Evolutionary conservation across 2,113 vertebrate genomes (phyloP).

Genomic region (Rutilus rutilus): DNA sequence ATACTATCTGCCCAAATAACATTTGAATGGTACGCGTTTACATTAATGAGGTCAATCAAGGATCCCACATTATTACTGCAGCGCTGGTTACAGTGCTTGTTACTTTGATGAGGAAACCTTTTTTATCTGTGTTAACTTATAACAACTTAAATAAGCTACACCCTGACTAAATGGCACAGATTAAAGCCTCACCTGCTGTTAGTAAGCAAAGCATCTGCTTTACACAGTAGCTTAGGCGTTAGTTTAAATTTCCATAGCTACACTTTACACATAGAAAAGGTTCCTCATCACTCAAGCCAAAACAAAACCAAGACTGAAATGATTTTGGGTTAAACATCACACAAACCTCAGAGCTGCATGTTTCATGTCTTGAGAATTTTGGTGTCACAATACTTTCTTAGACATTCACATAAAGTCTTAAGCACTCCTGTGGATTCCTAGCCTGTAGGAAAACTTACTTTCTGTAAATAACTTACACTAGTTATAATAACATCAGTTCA

Average conservation of each 20-base stretch:
- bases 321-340: background rate
- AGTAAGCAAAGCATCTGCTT: background rate
- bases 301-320: background rate
- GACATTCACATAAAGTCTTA: background rate
- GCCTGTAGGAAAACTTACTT: background rate
- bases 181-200: background rate
- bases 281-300: slow-evolving; percentile 12
- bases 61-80: background rate
- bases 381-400: background rate
- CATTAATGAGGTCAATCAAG: background rate
- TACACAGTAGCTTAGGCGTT: background rate
- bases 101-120: background rate
- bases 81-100: background rate
- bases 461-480: background rate
- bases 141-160: background rate
- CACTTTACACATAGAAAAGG: slow-evolving; percentile 11
- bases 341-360: slow-evolving; percentile 11
- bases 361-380: background rate
- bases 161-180: background rate
- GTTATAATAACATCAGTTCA: background rate
- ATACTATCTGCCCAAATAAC: background rate
- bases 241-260: background rate
- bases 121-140: background rate
- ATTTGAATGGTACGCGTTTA: background rate
- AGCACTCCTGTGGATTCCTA: background rate